These are phyloP conservation scores for Cinara cedri DNA, from an alignment of 2,888 invertebrate genomes.

Conservation along the genomic window DNA sequence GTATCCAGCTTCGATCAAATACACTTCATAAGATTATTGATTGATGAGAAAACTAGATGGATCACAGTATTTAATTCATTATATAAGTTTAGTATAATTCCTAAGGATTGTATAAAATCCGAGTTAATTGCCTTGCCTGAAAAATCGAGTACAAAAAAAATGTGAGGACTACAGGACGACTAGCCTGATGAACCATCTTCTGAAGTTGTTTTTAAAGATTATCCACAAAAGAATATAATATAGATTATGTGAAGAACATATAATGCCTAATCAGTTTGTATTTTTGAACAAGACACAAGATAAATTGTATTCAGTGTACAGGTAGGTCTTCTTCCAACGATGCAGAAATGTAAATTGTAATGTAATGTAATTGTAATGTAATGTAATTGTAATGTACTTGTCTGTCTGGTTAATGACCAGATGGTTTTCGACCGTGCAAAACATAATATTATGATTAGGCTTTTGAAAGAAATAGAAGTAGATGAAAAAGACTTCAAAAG, in stretches of 20 bases:
- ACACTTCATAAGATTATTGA: constrained; percentile 58
- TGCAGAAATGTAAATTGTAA: constrained; percentile 50
- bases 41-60: constrained; percentile 57
- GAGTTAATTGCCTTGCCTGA: constrained; percentile 58
- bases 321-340: constrained; percentile 53
- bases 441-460: not conserved
- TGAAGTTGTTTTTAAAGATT: constrained; percentile 53
- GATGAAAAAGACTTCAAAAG: not conserved
- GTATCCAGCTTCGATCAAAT: constrained; percentile 58
- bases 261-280: constrained; percentile 59
- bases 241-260: constrained; percentile 57
- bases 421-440: too few species aligned
- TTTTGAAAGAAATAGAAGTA: not conserved
- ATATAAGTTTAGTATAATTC: constrained; percentile 58
- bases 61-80: constrained; percentile 58
- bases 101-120: constrained; percentile 58
- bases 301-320: constrained; percentile 51
- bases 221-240: constrained; percentile 55
- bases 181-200: constrained; percentile 57
- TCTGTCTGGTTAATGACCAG: too few species aligned
- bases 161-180: constrained; percentile 58
- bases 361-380: too few species aligned
- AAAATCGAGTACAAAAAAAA: constrained; percentile 55
- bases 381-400: too few species aligned
- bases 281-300: constrained; percentile 57